Conservation (phyloP, 2,797 vertebrate species). For the Coendou prehensilis region DNA sequence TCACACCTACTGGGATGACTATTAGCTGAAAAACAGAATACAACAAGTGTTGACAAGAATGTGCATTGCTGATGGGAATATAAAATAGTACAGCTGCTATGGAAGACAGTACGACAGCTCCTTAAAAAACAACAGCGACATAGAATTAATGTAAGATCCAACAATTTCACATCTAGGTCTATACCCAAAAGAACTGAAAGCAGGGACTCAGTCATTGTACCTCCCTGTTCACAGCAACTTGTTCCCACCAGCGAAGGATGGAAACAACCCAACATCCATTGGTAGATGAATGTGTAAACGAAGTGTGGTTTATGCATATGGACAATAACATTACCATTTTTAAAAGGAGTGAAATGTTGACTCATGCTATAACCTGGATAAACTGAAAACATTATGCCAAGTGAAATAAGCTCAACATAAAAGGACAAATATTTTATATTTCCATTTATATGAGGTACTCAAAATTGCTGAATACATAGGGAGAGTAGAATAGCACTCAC, state of each 20-base stretch:
- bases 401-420: slow-evolving; percentile 29
- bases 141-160: background rate
- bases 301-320: background rate
- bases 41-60: background rate
- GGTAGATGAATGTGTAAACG: background rate
- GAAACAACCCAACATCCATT: background rate
- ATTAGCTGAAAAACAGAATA: background rate
- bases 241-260: background rate
- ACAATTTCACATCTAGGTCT: background rate
- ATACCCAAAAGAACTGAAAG: background rate
- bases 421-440: background rate
- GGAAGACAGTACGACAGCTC: background rate
- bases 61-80: background rate
- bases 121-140: background rate
- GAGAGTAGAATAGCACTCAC: background rate
- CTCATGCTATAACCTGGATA: background rate
- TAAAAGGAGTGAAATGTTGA: background rate
- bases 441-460: background rate
- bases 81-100: background rate
- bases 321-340: background rate
- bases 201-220: background rate
- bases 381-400: slow-evolving; percentile 2
- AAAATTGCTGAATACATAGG: background rate
- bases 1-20: background rate
- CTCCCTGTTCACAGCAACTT: background rate